Conservation (phyloP, 1,140 invertebrate species). For the Leptopilina boulardi region DNA sequence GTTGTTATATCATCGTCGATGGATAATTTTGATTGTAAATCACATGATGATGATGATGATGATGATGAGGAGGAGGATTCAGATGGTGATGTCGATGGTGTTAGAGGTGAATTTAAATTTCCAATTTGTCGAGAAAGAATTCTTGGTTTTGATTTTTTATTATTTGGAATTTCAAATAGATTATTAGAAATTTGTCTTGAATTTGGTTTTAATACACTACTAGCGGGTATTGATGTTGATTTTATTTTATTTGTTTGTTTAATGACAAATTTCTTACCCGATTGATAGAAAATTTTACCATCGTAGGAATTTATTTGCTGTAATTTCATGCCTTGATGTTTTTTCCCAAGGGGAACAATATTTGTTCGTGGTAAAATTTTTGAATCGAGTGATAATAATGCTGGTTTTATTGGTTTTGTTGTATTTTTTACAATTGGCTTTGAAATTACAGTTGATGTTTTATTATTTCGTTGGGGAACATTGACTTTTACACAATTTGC, state of each 20-base stretch:
- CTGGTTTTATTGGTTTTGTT: constrained; percentile 18
- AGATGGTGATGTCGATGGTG: constrained; percentile 49
- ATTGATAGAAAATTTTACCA: not conserved
- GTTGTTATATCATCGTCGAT: not conserved
- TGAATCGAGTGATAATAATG: not conserved
- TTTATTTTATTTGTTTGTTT: not conserved
- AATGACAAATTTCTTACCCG: not conserved
- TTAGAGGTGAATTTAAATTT: constrained; percentile 35
- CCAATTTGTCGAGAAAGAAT: not conserved
- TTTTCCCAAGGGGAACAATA: not conserved
- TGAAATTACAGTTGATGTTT: not conserved
- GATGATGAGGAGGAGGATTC: too few relatives aligned
- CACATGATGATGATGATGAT: constrained; percentile 40
- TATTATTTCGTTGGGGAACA: not conserved
- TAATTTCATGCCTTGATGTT: not conserved
- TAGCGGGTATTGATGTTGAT: not conserved
- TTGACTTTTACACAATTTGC: constrained; percentile 4
- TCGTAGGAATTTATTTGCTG: not conserved
- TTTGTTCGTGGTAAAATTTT: not conserved
- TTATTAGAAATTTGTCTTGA: not conserved
- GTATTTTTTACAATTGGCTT: not conserved
- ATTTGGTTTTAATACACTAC: not conserved
- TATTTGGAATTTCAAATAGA: not conserved
- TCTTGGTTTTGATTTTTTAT: not conserved
- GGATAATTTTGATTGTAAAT: not conserved